Evolutionary conservation across 2,113 vertebrate species (phyloP), one percentile per base, ranked within the genome.

Genomic region (Pedionomus torquatus): DNA sequence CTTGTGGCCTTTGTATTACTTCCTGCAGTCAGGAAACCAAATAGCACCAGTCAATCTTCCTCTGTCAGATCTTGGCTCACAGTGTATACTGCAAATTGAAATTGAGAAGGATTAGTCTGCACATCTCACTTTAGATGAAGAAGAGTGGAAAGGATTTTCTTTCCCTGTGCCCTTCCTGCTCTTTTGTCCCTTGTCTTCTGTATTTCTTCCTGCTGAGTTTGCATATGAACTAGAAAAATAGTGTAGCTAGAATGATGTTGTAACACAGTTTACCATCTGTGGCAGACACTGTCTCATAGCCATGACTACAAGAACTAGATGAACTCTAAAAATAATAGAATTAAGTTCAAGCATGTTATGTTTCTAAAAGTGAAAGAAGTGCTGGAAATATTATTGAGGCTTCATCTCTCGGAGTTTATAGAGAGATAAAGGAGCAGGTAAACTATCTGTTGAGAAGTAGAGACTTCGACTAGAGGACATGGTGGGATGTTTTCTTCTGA

Each of bases 41-140:
- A 85, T 85, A 96, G 39, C 61, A 75, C 72, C 69, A 82, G 77
- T 93, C 83, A 91, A 11, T 89, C 74, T 91, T 41, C 65, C 33
- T 4, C 31, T 65, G 41, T 82, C 87, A 93, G 80, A 52, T 93
- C 69, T 89, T 95, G 89, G 80, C 69, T 91, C 57, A 39, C 30
- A 23, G 39, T 55, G 9, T 37, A 49, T 52, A 44, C 89, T 94
- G 57, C 65, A 91, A 91, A 87, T 89, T 89, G 90, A 92, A 93
- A 93, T 71, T 93, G 89, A 91, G 88, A 91, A 91, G 74, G 61
- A 79, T 92, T 95, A 87, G 83, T 82, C 86, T 79, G 77, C 72
- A 65, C 44, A 65, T 84, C 61, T 92, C 77, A 55, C 57, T 95
- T 92, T 15, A 95, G 72, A 82, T 74, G 44, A 86, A 90, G 63